phyloP scores from a whole-genome alignment of 2,113 vertebrate genomes.

The Neolamprologus cancellatus region DNA sequence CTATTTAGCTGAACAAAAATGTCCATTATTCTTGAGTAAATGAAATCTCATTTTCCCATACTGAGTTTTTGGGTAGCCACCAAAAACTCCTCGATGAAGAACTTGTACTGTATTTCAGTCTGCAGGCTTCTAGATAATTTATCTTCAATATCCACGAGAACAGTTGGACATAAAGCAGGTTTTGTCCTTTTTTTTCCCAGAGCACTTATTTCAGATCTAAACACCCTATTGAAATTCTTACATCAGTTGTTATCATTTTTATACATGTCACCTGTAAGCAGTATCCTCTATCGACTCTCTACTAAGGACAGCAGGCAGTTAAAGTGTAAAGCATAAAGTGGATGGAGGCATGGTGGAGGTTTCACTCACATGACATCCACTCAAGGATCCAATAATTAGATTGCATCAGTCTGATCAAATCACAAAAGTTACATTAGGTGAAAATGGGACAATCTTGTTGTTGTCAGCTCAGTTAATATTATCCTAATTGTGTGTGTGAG shows the following conservation, averaged over 20 bases:
- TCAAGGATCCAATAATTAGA: neutral
- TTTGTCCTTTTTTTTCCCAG: accelerated
- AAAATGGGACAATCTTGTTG: neutral
- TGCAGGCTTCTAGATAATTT: neutral
- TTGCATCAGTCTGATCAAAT: neutral
- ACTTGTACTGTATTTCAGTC: neutral
- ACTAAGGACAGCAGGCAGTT: neutral
- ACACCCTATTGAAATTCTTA: neutral
- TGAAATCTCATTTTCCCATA: accelerated
- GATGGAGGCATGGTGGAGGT: neutral
- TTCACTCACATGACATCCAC: neutral
- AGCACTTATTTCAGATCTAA: neutral
- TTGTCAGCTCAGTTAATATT: neutral
- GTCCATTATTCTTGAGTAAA: neutral
- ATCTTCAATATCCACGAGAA: accelerated
- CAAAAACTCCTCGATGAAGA: neutral
- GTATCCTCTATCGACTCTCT: neutral
- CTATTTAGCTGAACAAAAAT: neutral
- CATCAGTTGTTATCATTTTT: neutral
- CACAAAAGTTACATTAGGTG: neutral
- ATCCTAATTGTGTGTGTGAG: neutral
- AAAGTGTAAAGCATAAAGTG: neutral
- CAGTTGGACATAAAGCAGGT: neutral
- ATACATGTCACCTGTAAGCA: neutral
- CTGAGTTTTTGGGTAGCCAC: neutral